Evolutionary conservation across 2,888 invertebrate genomes (phyloP).

Genomic region (Eupithecia subfuscata): DNA sequence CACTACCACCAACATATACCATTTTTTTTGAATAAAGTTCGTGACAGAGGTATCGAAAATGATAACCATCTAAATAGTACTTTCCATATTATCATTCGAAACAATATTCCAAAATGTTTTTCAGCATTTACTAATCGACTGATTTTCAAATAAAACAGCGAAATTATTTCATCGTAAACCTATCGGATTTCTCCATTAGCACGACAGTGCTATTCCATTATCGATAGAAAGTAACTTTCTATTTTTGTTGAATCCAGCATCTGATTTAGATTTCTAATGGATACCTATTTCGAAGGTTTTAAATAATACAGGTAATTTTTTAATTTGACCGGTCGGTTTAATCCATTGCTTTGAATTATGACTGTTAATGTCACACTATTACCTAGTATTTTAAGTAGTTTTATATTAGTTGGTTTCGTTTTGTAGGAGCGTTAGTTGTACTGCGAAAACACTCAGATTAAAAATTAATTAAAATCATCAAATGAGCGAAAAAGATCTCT

Average conservation of each 20-base stretch:
- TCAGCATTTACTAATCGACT: neutral
- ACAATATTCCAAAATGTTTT: neutral
- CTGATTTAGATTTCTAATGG: neutral
- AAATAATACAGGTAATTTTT: no score
- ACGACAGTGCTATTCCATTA: conserved; percentile 10
- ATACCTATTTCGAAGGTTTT: neutral
- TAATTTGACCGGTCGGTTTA: no score
- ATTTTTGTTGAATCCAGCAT: neutral
- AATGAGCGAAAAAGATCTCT: neutral
- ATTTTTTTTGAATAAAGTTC: neutral
- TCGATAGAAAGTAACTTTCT: conserved; percentile 1
- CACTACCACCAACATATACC: neutral
- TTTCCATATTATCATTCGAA: neutral
- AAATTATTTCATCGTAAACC: neutral
- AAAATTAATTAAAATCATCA: neutral
- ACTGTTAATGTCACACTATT: no score
- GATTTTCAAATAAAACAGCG: neutral
- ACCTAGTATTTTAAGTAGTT: no score
- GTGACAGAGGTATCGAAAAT: neutral
- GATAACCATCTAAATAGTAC: neutral
- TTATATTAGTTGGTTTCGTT: no score
- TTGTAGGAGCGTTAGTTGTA: neutral
- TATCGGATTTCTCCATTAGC: conserved; percentile 5
- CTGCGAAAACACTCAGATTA: neutral
- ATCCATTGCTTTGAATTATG: no score